Base-by-base conservation (phyloP, 2,113 vertebrate genomes). In the Condylura cristata region DNA sequence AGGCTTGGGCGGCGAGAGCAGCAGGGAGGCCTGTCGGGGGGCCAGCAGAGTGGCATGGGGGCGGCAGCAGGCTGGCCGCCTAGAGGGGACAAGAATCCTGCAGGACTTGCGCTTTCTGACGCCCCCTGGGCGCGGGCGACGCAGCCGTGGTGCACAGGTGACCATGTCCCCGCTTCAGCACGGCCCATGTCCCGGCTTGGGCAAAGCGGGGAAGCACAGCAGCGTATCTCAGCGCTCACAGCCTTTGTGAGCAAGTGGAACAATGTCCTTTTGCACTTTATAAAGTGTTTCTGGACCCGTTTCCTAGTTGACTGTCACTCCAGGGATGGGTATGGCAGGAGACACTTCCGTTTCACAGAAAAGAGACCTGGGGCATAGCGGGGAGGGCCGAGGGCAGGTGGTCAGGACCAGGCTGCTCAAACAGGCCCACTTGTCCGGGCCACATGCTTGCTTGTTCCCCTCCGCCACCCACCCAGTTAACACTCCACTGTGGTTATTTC, bases 401-500 rank as follows among this genome's bases (percentile, higher is more conserved):
- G 80, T 89, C 75, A 87, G 46, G 76, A 51, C 2, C 2, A 61
- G 51, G 39, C 39, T 71, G 53, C 72, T 39, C 17, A 76, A 89
- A 78, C n/a, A 34, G 70, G 9, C 17, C 24, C 44, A 32, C 17
- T 58, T 18, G n/a, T 89, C 53, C 44, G 44, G 41, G 30, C 1
- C 17, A 66, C 34, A 51, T 51, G 22, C 51, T 79, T 82, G n/a
- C 75, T 63, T 60, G 51, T 88, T 95, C 41, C 44, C 28, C 56
- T 80, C 76, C 75, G 44, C 85, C 16, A 0, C 61, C 39, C 46
- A 76, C 8, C 6, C 34, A 44, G 95, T 61, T 96, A 94, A 96
- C 71, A 53, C 26, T 88, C 53, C 90, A 82, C 48, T 95, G 97
- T 87, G 82, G 70, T 56, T 96, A 53, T 79, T 44, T 75, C 39